phyloP scores from a whole-genome alignment of 92 coral and sea anemone genomes.

The Phenganax subtilis region DNA sequence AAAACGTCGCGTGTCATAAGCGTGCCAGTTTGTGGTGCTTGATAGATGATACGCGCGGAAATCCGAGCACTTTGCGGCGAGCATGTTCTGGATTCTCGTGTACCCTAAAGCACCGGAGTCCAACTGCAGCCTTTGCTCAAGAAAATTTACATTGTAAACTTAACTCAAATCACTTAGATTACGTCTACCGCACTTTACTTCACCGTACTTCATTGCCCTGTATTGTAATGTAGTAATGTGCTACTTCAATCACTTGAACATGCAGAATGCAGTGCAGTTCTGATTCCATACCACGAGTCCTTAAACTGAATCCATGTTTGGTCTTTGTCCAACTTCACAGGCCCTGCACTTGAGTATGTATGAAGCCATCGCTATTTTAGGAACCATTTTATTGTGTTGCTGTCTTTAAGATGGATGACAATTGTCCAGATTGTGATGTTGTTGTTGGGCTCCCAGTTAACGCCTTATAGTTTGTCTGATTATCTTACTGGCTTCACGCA shows the following conservation, averaged over 20 bases:
- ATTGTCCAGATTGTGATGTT: not conserved
- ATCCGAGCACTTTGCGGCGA: not conserved
- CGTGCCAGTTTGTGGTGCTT: conserved; percentile 31
- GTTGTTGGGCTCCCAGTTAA: not conserved
- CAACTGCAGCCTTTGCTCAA: no score
- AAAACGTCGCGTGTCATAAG: conserved; percentile 41
- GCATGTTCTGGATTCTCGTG: not conserved
- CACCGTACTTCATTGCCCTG: no score
- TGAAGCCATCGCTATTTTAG: conserved; percentile 5
- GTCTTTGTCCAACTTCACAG: not conserved
- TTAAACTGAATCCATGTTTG: not conserved
- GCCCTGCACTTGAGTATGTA: not conserved
- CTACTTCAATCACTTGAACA: not conserved
- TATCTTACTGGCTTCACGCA: not conserved
- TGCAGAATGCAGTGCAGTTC: not conserved
- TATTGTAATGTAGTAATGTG: no score
- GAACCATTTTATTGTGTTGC: not conserved
- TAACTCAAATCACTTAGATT: no score
- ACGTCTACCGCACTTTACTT: no score
- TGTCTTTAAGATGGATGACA: conserved; percentile 5
- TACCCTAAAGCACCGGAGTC: no score
- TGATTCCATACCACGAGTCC: not conserved
- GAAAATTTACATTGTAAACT: no score
- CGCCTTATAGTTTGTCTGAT: conserved; percentile 1
- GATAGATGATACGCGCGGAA: conserved; percentile 27